Evolutionary conservation across 2,797 vertebrate species (phyloP), one percentile per base, ranked within the genome.

Genomic region (Sparidentex hasta): DNA sequence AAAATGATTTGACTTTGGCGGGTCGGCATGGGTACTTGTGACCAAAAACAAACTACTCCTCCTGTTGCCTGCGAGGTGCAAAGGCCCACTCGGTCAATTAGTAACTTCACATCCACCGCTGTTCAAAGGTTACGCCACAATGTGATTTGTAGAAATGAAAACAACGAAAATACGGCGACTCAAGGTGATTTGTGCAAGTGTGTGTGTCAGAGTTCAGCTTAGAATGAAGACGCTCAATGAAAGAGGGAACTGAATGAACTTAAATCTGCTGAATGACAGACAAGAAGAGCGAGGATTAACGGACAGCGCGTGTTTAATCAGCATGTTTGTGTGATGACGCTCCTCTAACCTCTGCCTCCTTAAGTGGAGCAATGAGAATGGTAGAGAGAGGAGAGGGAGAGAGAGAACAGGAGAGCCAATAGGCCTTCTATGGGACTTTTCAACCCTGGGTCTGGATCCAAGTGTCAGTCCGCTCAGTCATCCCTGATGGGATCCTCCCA

Each of bases 51-150:
- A 74, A 44, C 2, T 63, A 27, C 43, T 58, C 33, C 48, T 54
- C 50, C 27, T 68, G 8, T 33, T 17, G 70, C 29, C 61, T 78
- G 21, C 59, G 48, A 69, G 57, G 82, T 81, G 75, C 85, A 91
- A 90, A 91, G 85, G 81, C 76, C 68, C 41, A 62, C 66, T 71
- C 41, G 80, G 88, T 94, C 82, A 93, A 93, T 93, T 83, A 93
- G 78, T 93, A 93, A 93, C 90, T 87, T 86, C 38, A 63, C 56
- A 58, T 75, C 16, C 54, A 33, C 62, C 64, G 50, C 21, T 1
- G 83, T 71, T 81, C 92, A 93, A 93, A 91, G 90, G 85, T 93
- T 80, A 71, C 43, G 33, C 70, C 62, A 25, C 56, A 62, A 18
- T 83, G 48, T 50, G 7, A 29, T 27, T 54, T 75, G 43, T 67